phyloP scores from a whole-genome alignment of 1,140 invertebrate species.

The Rhopalosiphum padi region DNA sequence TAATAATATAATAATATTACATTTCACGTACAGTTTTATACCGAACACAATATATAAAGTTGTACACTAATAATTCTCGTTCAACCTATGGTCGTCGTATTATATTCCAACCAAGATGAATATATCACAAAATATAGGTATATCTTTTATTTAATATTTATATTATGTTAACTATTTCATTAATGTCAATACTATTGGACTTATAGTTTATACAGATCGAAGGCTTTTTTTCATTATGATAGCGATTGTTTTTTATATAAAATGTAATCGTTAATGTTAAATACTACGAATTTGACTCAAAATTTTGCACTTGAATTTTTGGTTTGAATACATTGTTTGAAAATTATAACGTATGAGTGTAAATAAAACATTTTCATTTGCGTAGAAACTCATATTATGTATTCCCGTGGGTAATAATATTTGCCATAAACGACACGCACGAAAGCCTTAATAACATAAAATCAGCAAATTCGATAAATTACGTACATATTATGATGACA shows the following conservation, averaged over 20 bases:
- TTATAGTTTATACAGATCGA: neutral
- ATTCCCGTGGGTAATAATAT: neutral
- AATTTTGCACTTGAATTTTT: neutral
- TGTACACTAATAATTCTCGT: neutral
- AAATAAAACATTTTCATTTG: constrained; percentile 12
- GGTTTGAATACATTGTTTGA: neutral
- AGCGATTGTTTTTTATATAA: neutral
- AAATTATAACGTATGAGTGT: neutral
- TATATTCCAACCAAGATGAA: neutral
- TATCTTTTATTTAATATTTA: neutral
- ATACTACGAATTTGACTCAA: neutral
- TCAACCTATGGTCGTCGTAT: neutral
- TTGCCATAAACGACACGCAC: neutral
- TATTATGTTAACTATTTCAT: neutral
- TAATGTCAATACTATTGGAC: neutral
- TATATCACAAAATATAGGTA: too few species aligned
- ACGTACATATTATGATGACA: neutral
- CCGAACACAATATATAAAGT: neutral
- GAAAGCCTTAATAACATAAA: neutral
- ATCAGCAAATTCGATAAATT: neutral
- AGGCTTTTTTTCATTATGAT: neutral
- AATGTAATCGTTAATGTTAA: neutral
- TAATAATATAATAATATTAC: neutral
- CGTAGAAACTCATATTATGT: neutral
- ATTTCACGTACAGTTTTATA: neutral